Evolutionary conservation across 2,888 invertebrate genomes (phyloP).

Genomic region (Napeogenes sylphis): DNA sequence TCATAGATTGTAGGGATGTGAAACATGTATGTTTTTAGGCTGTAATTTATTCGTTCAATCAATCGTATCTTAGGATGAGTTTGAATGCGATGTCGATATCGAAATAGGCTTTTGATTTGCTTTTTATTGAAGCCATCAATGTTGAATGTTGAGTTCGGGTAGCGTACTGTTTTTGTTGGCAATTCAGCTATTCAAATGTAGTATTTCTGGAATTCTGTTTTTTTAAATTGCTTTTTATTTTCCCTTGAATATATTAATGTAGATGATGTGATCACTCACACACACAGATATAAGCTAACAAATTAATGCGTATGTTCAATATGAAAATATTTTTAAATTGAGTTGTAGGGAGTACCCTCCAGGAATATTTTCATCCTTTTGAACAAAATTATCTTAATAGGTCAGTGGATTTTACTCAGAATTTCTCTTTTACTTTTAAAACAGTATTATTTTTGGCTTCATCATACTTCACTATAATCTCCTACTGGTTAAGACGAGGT

Average conservation of each 20-base stretch:
- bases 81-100: constrained; percentile 7
- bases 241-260: background rate
- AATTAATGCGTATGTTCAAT: background rate
- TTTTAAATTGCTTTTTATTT: background rate
- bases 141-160: constrained; percentile 4
- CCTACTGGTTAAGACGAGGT: constrained; percentile 22
- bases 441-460: constrained; percentile 1
- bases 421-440: constrained; percentile 9
- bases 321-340: background rate
- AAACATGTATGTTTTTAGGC: background rate
- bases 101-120: constrained; percentile 13
- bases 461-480: constrained; percentile 23
- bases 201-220: background rate
- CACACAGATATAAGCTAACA: background rate
- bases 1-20: constrained; percentile 16
- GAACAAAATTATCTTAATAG: constrained; percentile 11
- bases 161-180: background rate
- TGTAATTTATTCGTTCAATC: constrained; percentile 24
- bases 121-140: constrained; percentile 12
- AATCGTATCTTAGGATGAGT: constrained; percentile 19
- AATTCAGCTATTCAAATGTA: constrained; percentile 1
- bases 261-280: background rate
- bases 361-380: constrained; percentile 7
- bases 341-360: background rate
- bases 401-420: constrained; percentile 14